Evolutionary conservation across 2,113 vertebrate genomes (phyloP), one percentile per base, ranked within the genome.

Genomic region (Girardinichthys multiradiatus): DNA sequence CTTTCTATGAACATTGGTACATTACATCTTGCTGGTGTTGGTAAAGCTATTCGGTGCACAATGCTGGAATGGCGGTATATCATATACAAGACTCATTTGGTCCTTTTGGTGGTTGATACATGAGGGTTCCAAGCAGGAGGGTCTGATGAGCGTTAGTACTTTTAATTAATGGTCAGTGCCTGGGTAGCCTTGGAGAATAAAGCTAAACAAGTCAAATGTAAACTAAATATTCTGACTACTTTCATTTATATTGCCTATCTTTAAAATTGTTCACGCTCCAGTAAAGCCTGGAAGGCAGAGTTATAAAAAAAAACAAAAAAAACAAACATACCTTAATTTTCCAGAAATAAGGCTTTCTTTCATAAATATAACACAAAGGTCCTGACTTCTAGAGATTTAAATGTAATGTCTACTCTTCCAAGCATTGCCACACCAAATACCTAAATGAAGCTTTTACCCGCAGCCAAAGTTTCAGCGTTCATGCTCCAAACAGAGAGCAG

Each of bases 381-480:
- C 31, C n/a, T 54, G n/a, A 39, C n/a, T 73, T 83, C 28, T 28
- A 24, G 11, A 61, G 29, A 7, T 73, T 80, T 77, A 57, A 72
- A 82, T 78, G 70, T 64, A 68, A 72, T 21, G 28, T 68, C 12
- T 48, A 64, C 21, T 39, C 10, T n/a, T 4, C 66, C 2, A 65
- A 70, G 24, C 57, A 64, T 11, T 24, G 27, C 35, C 76, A 68
- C 26, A n/a, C n/a, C n/a, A n/a, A n/a, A n/a, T n/a, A n/a, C 76
- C 61, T n/a, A 67, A 87, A 86, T 37, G 14, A 57, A 67, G 27
- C 11, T 5, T 81, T 78, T 72, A 90, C 81, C 87, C 89, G 81
- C 82, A 66, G 85, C 80, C 83, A 91, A 87, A 76, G 17, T 31
- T 76, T 84, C 79, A 88, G 79, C 77, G 2, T 21, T 10, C 81